Base-by-base conservation (phyloP, 2,888 invertebrate species). In the Rhodophaea formosa region DNA sequence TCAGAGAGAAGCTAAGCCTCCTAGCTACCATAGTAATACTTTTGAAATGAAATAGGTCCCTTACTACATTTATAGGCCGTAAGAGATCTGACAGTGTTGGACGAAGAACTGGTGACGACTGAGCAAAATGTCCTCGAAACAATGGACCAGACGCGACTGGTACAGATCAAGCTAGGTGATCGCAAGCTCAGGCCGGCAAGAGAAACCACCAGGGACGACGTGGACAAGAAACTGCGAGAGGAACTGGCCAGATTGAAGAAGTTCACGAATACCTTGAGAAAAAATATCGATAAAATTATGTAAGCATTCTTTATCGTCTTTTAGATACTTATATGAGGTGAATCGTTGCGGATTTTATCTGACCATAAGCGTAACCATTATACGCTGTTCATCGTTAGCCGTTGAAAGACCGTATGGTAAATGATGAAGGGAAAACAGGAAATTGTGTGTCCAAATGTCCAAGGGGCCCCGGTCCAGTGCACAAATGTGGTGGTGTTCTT, bases 91-190 rank as follows among this genome's bases (percentile, higher is more conserved):
- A 93, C 93, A 59, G 92, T 93, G 59, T 81, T 96, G 57, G 88
- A 92, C 60, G 94, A 93, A 71, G 96, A 97, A 82, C 92, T 96
- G 60, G 77, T 85, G 32, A 89, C 92, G 14, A 82, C 96, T 42
- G 95, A 96, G 75, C 92, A 93, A 62, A 93, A 94, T 17, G 80
- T 96, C n/a, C 68, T 93, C 52, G 93, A 93, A 44, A 96, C 95
- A 70, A 93, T 92, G 67, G 94, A 95, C 63, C 93, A 94, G 44
- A 90, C 94, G 63, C 94, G 95, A 70, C 82, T 96, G 57, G 94
- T 94, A 3, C 94, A 95, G 79, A 95, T 95, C 0, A 92, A 96
- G 64, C 82, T 96, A 53, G 94, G 95, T 68, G 95, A 95, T 76
- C 92, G 95, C 35, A 90, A 92, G 3, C 92, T 93, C 68, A 91